These are phyloP conservation scores for Actinostola sp. DNA, from an alignment of 92 coral and sea anemone species.

Conservation along the genomic window DNA sequence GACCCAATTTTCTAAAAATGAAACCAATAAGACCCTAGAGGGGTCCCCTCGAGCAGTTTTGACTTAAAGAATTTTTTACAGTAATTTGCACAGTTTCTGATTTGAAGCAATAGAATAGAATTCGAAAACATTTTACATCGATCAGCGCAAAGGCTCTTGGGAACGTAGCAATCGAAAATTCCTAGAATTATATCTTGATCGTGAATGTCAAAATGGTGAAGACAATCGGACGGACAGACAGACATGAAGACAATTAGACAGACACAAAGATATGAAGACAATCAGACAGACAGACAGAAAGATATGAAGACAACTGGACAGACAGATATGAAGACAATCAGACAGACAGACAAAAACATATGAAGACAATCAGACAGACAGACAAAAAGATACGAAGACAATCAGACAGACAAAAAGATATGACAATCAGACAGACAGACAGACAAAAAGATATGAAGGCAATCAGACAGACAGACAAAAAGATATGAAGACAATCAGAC, in stretches of 20 bases:
- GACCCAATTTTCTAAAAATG: too few species aligned
- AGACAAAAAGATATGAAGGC: background rate
- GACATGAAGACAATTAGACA: too few species aligned
- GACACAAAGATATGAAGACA: background rate
- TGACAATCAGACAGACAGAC: background rate
- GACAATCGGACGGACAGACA: background rate
- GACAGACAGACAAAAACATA: too few species aligned
- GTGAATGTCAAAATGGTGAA: too few species aligned
- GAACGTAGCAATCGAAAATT: conserved; percentile 10
- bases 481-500: too few species aligned
- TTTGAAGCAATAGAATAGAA: background rate
- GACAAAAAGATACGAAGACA: background rate
- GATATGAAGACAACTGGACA: background rate
- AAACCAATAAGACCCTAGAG: too few species aligned
- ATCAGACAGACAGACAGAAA: background rate
- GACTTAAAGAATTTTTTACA: background rate
- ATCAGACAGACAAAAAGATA: too few species aligned
- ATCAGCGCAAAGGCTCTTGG: conserved; percentile 31
- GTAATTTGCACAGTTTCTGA: background rate
- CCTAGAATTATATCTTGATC: background rate
- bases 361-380: background rate
- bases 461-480: background rate
- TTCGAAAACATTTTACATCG: too few species aligned
- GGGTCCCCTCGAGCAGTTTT: too few species aligned
- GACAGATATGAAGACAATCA: background rate